A percentile compares a stretch with the other conserved stretches of the same genome.
Evolutionary conservation across 2,113 vertebrate species (phyloP).

Genomic region (Salvelinus alpinus): DNA sequence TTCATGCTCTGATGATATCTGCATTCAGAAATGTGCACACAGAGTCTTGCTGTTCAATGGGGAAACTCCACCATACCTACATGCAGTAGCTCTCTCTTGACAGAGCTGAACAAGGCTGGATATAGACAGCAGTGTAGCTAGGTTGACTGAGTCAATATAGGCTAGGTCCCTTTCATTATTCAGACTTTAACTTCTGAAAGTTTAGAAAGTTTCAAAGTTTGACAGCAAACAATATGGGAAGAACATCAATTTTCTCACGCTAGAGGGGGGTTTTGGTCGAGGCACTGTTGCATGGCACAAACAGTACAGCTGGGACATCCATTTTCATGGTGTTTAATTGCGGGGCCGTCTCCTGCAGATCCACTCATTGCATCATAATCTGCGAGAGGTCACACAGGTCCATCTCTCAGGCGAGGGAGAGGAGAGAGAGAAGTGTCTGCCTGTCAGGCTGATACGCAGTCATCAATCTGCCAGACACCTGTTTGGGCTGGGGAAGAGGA

Average conservation of each 20-base stretch:
- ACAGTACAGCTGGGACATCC: not conserved
- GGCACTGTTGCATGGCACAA: slow-evolving; percentile 35
- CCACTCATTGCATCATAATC: slow-evolving; percentile 4
- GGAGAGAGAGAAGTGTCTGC: not conserved
- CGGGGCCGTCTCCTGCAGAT: not conserved
- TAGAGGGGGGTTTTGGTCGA: slow-evolving; percentile 18
- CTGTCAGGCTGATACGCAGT: slow-evolving; percentile 11
- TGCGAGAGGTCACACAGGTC: slow-evolving; percentile 6
- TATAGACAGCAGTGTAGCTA: too few species aligned
- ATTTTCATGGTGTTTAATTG: slow-evolving; percentile 8
- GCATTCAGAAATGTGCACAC: too few species aligned
- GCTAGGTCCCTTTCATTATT: too few species aligned
- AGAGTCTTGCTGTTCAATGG: too few species aligned
- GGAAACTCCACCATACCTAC: too few species aligned
- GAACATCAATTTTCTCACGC: not conserved
- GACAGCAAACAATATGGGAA: not conserved
- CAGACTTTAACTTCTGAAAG: not conserved
- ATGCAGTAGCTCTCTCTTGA: too few species aligned
- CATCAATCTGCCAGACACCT: slow-evolving; percentile 16
- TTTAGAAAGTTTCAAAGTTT: not conserved
- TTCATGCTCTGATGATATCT: too few species aligned
- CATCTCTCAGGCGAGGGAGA: not conserved
- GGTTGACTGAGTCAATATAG: too few species aligned
- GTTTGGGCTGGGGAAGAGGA: not conserved
- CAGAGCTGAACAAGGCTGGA: too few species aligned